Conservation (phyloP, 92 coral and sea anemone species). For the Hydrozoanthus gracilis region DNA sequence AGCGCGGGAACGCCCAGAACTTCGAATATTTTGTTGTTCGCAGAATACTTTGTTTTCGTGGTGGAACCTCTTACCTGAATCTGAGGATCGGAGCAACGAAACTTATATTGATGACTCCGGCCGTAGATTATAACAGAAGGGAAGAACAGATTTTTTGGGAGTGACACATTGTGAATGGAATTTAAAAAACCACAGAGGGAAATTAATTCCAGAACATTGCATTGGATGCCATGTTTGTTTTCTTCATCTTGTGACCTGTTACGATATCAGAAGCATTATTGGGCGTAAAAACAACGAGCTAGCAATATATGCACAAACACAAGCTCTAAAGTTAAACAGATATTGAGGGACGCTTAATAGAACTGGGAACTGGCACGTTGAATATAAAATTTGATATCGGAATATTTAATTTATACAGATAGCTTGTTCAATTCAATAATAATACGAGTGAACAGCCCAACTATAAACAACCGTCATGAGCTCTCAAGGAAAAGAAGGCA, state of each 20-base stretch:
- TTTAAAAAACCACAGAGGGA: too few relatives aligned
- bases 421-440: background rate
- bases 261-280: too few relatives aligned
- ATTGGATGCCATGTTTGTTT: too few relatives aligned
- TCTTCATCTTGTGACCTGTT: too few relatives aligned
- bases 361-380: too few relatives aligned
- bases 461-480: constrained; percentile 9
- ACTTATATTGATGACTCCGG: too few relatives aligned
- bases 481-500: constrained; percentile 28
- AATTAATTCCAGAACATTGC: too few relatives aligned
- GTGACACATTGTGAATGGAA: too few relatives aligned
- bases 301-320: background rate
- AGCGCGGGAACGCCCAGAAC: constrained; percentile 38
- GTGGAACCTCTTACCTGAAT: background rate
- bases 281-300: too few relatives aligned
- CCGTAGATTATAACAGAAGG: too few relatives aligned
- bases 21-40: background rate
- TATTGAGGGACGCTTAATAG: too few relatives aligned
- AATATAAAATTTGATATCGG: background rate
- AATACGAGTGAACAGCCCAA: background rate
- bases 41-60: background rate
- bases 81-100: background rate
- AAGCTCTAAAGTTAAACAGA: background rate
- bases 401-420: background rate
- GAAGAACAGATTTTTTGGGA: background rate